phyloP scores from a whole-genome alignment of 2,113 vertebrate species.

The Malurus cyaneus region DNA sequence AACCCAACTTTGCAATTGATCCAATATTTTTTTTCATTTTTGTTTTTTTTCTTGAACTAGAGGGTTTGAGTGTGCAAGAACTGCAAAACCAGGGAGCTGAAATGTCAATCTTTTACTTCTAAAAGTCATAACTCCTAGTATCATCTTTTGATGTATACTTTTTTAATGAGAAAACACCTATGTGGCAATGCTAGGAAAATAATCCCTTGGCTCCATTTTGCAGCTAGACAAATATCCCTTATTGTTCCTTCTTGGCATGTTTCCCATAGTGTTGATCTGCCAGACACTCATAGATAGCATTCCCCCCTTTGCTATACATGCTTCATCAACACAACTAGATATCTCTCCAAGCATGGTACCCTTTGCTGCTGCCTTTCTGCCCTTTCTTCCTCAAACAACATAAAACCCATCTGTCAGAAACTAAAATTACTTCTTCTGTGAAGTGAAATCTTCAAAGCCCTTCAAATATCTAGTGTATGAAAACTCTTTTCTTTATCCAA shows the following conservation, averaged over 20 bases:
- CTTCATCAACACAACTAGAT: constrained; percentile 44
- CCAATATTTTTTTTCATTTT: not conserved
- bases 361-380: constrained; percentile 61
- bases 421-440: constrained; percentile 71
- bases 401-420: constrained; percentile 64
- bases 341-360: constrained; percentile 29
- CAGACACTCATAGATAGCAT: not conserved
- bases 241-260: constrained; percentile 31
- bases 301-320: not conserved
- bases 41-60: not conserved
- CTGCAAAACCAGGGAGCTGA: constrained; percentile 1
- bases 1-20: not conserved
- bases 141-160: not conserved
- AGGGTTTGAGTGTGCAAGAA: not conserved
- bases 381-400: constrained; percentile 53
- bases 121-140: constrained; percentile 12
- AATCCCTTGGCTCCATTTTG: constrained; percentile 52
- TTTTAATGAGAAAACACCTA: constrained; percentile 56
- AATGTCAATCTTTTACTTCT: constrained; percentile 20
- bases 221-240: constrained; percentile 10
- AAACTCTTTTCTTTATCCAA: constrained; percentile 63
- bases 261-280: constrained; percentile 19
- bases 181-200: constrained; percentile 57
- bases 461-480: constrained; percentile 54
- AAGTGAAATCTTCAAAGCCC: constrained; percentile 71